These are phyloP conservation scores for Echinarachnius parma DNA, from an alignment of 53 echinoderm and acorn worm species.

Conservation along the genomic window DNA sequence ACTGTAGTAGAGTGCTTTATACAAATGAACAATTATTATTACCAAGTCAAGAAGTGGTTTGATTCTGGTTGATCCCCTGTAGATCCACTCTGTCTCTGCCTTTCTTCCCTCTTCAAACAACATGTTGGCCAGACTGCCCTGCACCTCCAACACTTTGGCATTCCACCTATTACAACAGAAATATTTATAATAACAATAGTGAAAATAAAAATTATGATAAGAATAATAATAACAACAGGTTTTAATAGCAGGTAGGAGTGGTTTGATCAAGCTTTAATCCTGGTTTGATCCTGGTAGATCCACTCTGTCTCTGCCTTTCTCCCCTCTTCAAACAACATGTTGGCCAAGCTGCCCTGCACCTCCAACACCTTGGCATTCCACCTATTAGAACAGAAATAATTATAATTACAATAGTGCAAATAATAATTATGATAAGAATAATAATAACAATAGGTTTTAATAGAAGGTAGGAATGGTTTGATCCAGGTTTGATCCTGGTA, in stretches of 20 bases:
- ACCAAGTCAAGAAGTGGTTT: constrained; percentile 63
- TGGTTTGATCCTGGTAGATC: constrained; percentile 87
- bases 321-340: constrained; percentile 64
- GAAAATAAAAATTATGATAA: too few species aligned
- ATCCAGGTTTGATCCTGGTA: constrained; percentile 87
- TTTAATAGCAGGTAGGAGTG: too few species aligned
- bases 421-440: too few species aligned
- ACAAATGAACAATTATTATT: too few species aligned
- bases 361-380: constrained; percentile 81
- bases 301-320: constrained; percentile 71
- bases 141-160: constrained; percentile 76
- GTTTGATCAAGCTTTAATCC: too few species aligned
- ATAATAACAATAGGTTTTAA: too few species aligned
- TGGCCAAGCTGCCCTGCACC: constrained; percentile 78
- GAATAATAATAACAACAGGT: too few species aligned
- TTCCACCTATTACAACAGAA: too few species aligned
- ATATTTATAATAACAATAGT: too few species aligned
- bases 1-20: too few species aligned
- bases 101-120: constrained; percentile 49
- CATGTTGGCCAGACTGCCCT: constrained; percentile 85
- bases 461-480: constrained; percentile 75
- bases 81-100: constrained; percentile 82
- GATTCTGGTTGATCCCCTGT: constrained; percentile 85
- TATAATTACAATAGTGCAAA: too few species aligned
- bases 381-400: too few species aligned